Percentiles rank a stretch among this genome's conserved stretches.
These are phyloP conservation scores for Dynastes tityus DNA, from an alignment of 2,888 invertebrate species.

Conservation along the genomic window DNA sequence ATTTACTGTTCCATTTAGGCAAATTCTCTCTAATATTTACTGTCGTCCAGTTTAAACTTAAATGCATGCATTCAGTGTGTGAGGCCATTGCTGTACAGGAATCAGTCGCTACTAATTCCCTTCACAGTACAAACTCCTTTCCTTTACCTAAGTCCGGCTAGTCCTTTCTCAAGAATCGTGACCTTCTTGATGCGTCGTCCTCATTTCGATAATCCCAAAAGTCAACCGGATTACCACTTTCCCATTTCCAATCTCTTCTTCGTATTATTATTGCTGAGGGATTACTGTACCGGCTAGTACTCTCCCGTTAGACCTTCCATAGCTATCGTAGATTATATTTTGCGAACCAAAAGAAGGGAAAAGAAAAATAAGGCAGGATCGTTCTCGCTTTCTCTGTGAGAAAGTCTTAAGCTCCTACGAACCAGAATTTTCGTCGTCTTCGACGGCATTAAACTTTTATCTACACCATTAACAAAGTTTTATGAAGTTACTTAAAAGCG, in stretches of 20 bases:
- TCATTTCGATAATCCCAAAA: slow-evolving; percentile 8
- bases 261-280: slow-evolving; percentile 14
- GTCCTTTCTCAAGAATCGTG: not conserved
- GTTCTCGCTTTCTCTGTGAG: not conserved
- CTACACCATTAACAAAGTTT: slow-evolving; percentile 49
- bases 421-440: slow-evolving; percentile 39
- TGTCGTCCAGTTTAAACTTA: too few relatives aligned
- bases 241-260: slow-evolving; percentile 10
- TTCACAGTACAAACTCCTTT: not conserved
- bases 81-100: too few relatives aligned
- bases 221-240: not conserved
- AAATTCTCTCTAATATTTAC: too few relatives aligned
- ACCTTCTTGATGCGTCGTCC: not conserved
- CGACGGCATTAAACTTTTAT: slow-evolving; percentile 48
- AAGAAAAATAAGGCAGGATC: not conserved
- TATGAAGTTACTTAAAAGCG: slow-evolving; percentile 50
- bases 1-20: too few relatives aligned
- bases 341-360: not conserved
- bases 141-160: not conserved
- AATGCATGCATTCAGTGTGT: too few relatives aligned
- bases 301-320: not conserved
- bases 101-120: too few relatives aligned
- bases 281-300: not conserved
- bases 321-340: not conserved
- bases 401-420: slow-evolving; percentile 11